Evolutionary conservation across 2,113 vertebrate genomes (phyloP).

Genomic region (Edolisoma coerulescens): DNA sequence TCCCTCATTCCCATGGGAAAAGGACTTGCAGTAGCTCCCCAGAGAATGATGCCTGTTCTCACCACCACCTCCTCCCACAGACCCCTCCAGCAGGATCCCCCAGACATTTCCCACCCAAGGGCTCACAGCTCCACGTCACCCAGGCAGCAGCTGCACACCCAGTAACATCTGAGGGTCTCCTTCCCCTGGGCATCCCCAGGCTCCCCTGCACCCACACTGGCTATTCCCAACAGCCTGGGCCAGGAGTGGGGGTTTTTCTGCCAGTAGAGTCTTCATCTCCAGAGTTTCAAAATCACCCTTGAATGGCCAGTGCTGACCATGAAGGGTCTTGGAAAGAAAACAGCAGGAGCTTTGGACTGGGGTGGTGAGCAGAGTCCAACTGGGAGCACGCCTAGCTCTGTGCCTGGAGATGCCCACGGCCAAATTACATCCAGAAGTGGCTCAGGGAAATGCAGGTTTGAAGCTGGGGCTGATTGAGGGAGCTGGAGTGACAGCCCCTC

Average conservation of each 20-base stretch:
- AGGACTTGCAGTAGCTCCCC: fast-evolving
- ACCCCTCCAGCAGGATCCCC: not conserved
- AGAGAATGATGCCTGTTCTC: not conserved
- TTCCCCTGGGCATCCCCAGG: not conserved
- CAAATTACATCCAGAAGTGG: not conserved
- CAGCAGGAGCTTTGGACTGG: not conserved
- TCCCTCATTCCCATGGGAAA: not conserved
- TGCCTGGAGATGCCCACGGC: not conserved
- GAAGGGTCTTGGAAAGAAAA: not conserved
- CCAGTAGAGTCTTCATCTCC: not conserved
- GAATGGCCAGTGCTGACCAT: not conserved
- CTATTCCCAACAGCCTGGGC: not conserved
- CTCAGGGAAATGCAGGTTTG: not conserved
- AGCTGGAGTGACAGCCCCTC: not conserved
- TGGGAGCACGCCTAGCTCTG: not conserved
- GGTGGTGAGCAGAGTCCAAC: not conserved
- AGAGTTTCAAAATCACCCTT: not conserved
- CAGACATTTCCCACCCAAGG: fast-evolving
- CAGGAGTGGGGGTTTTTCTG: not conserved
- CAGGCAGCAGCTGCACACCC: not conserved
- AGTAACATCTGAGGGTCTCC: not conserved
- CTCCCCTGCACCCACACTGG: not conserved
- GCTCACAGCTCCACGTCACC: not conserved
- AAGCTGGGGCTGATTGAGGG: not conserved
- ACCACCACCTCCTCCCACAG: not conserved